A percentile compares a stretch with the other conserved stretches of the same genome.
Evolutionary conservation across 2,797 vertebrate genomes (phyloP).

Genomic region (Rachycentron canadum): DNA sequence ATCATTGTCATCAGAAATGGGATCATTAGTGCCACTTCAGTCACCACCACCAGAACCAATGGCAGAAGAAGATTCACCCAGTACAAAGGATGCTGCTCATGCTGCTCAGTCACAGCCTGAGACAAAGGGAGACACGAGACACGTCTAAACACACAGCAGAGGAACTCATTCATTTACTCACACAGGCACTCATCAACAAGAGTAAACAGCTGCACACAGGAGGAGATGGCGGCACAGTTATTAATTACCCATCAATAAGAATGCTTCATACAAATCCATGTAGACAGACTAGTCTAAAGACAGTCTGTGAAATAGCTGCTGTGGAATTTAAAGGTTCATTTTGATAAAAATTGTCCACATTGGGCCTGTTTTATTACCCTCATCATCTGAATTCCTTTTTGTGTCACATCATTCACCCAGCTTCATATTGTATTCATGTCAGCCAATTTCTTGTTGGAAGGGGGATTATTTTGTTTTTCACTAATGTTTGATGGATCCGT

Average conservation of each 20-base stretch:
- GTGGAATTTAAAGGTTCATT: not conserved
- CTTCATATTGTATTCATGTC: not conserved
- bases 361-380: not conserved
- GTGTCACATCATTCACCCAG: not conserved
- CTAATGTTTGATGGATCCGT: not conserved
- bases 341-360: not conserved
- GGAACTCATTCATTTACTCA: slow-evolving; percentile 41
- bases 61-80: slow-evolving; percentile 27
- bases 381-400: not conserved
- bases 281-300: not conserved
- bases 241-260: slow-evolving; percentile 31
- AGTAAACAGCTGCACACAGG: slow-evolving; percentile 27
- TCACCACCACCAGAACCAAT: slow-evolving; percentile 26
- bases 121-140: slow-evolving; percentile 54
- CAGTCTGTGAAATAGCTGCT: not conserved
- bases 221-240: slow-evolving; percentile 11
- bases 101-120: slow-evolving; percentile 50
- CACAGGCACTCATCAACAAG: slow-evolving; percentile 14
- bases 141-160: slow-evolving; percentile 13
- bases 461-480: not conserved
- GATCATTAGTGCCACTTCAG: too few relatives aligned
- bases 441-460: not conserved
- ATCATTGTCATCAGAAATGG: not conserved
- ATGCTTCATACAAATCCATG: not conserved
- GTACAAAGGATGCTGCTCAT: slow-evolving; percentile 41